Percentiles rank a stretch among this genome's conserved stretches.
Evolutionary conservation across 2,888 invertebrate species (phyloP).

Genomic region (Lottia gigantea): DNA sequence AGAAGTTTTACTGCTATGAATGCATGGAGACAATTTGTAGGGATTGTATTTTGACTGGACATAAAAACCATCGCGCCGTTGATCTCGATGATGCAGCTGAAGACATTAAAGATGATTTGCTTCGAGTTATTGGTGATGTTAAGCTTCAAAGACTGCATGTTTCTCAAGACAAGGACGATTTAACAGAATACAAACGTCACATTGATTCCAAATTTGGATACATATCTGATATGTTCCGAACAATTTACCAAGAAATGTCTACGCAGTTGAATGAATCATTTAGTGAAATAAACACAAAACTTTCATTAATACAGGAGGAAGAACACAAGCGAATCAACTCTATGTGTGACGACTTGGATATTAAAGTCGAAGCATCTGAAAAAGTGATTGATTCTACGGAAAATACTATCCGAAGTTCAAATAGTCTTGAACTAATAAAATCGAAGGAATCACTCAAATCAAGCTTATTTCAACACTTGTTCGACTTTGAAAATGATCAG

Average conservation of each 20-base stretch:
- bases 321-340: not conserved
- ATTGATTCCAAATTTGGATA: constrained; percentile 18
- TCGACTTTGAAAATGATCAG: constrained; percentile 7
- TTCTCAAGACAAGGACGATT: constrained; percentile 3
- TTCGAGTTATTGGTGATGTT: constrained; percentile 15
- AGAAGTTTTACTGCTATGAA: constrained; percentile 24
- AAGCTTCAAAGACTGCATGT: constrained; percentile 15
- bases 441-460: not conserved
- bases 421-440: not conserved
- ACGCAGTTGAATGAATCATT: constrained; percentile 15
- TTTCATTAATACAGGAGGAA: not conserved
- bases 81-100: constrained; percentile 22
- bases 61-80: constrained; percentile 24
- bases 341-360: not conserved
- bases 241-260: constrained; percentile 14
- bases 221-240: constrained; percentile 16
- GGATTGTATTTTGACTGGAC: constrained; percentile 27
- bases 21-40: constrained; percentile 24
- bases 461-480: not conserved
- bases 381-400: not conserved
- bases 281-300: not conserved
- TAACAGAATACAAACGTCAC: constrained; percentile 17
- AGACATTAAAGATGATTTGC: constrained; percentile 16
- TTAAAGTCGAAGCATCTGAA: not conserved
- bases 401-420: not conserved